phyloP scores from a whole-genome alignment of 2,113 vertebrate genomes.

The Mixornis gularis region DNA sequence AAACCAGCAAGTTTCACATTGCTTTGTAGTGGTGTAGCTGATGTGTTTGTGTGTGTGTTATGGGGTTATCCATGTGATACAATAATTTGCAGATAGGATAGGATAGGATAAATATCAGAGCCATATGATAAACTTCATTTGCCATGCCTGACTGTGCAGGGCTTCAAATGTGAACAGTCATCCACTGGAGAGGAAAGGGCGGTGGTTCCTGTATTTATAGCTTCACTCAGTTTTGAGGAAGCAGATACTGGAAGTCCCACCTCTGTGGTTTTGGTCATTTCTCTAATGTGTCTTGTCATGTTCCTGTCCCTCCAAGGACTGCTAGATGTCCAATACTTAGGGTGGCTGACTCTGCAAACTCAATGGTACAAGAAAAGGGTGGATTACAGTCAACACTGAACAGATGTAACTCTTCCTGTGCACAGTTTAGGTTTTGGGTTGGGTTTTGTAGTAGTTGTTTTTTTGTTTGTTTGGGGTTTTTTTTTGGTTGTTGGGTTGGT shows the following conservation, averaged over 20 bases:
- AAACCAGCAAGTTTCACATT: background rate
- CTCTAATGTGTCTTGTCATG: background rate
- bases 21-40: background rate
- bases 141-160: background rate
- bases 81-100: background rate
- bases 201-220: background rate
- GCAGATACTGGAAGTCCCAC: background rate
- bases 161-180: background rate
- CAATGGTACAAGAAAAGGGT: background rate
- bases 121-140: slow-evolving; percentile 3
- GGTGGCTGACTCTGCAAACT: background rate
- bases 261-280: background rate
- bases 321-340: background rate
- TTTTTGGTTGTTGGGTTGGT: too few relatives aligned
- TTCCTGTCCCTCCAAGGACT: background rate
- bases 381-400: background rate
- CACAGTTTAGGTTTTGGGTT: background rate
- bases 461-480: background rate
- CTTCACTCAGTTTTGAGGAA: slow-evolving; percentile 3
- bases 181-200: background rate
- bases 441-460: background rate
- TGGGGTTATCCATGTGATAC: background rate
- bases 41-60: background rate
- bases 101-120: background rate
- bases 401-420: background rate